These are phyloP conservation scores for Lasioglossum albipes DNA, from an alignment of 1,140 invertebrate genomes.

Conservation along the genomic window DNA sequence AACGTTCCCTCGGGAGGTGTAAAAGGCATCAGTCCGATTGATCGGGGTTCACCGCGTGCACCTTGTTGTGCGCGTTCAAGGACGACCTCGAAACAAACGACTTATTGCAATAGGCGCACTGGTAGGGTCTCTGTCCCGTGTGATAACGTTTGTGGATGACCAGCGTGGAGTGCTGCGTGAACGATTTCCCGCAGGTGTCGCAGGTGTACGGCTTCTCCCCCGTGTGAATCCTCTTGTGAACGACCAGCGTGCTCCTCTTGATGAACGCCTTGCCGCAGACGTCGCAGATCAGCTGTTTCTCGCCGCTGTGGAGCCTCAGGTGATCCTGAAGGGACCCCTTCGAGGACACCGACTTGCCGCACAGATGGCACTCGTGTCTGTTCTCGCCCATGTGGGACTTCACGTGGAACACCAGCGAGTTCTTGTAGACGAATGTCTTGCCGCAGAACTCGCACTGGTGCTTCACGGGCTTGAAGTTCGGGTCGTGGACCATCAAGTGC, in stretches of 20 bases:
- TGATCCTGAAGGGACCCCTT: conserved; percentile 80
- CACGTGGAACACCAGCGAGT: conserved; percentile 78
- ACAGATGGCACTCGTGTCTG: conserved; percentile 87
- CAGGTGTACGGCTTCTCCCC: conserved; percentile 89
- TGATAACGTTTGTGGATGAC: conserved; percentile 85
- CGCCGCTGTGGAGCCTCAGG: conserved; percentile 81
- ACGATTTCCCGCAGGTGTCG: conserved; percentile 87
- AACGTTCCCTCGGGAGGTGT: too few relatives aligned
- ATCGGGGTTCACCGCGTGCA: conserved; percentile 56
- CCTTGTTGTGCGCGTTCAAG: conserved; percentile 72
- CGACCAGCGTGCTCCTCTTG: conserved; percentile 83
- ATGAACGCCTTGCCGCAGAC: conserved; percentile 89
- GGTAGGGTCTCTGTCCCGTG: conserved; percentile 83
- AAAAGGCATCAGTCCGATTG: conserved; percentile 3
- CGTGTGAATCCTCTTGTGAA: conserved; percentile 85
- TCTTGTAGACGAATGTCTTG: conserved; percentile 77
- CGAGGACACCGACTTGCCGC: conserved; percentile 79
- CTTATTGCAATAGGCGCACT: conserved; percentile 81
- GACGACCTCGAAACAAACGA: conserved; percentile 78
- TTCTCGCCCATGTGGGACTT: conserved; percentile 86
- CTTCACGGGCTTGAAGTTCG: conserved; percentile 72
- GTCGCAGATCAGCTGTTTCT: conserved; percentile 83
- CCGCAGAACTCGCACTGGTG: conserved; percentile 79
- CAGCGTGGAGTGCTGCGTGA: conserved; percentile 86
- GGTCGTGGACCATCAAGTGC: conserved; percentile 80